Evolutionary conservation across 1,140 invertebrate species (phyloP).

Genomic region (Drosophila persimilis): DNA sequence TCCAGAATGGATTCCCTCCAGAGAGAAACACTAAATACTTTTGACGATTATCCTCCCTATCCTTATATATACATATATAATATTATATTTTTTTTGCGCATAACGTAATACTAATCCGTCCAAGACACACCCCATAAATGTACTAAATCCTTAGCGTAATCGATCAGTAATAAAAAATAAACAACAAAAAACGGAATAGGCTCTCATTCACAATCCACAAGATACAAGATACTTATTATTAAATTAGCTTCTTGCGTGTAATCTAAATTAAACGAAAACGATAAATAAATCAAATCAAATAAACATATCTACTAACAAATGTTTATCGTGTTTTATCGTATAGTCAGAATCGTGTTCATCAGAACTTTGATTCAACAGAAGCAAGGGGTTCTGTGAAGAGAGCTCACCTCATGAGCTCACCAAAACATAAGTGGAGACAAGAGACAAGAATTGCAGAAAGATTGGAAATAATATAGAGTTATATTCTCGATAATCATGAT

Average conservation of each 20-base stretch:
- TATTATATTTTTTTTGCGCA: conserved; percentile 15
- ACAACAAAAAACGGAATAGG: not conserved
- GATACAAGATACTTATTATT: conserved; percentile 14
- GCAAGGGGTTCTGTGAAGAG: no score
- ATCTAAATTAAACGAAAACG: conserved; percentile 13
- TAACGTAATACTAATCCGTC: conserved; percentile 58
- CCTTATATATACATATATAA: not conserved
- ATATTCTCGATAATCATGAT: no score
- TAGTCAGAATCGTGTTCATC: no score
- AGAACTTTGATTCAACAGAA: no score
- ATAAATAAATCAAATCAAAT: conserved; percentile 35
- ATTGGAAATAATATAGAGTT: no score
- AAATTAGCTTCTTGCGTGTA: conserved; percentile 27
- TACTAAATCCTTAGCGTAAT: conserved; percentile 34
- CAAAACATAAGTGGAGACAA: no score
- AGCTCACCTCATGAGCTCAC: no score
- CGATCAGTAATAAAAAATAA: conserved; percentile 21
- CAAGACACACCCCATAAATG: conserved; percentile 18
- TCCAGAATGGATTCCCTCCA: conserved; percentile 7
- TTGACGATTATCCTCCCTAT: conserved; percentile 15
- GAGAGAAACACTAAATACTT: conserved; percentile 1
- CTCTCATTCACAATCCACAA: conserved; percentile 4
- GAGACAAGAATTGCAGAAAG: no score
- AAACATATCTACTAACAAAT: conserved; percentile 46
- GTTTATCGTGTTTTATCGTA: not conserved